Evolutionary conservation across 2,113 vertebrate species (phyloP).

Genomic region (Peromyscus maniculatus): DNA sequence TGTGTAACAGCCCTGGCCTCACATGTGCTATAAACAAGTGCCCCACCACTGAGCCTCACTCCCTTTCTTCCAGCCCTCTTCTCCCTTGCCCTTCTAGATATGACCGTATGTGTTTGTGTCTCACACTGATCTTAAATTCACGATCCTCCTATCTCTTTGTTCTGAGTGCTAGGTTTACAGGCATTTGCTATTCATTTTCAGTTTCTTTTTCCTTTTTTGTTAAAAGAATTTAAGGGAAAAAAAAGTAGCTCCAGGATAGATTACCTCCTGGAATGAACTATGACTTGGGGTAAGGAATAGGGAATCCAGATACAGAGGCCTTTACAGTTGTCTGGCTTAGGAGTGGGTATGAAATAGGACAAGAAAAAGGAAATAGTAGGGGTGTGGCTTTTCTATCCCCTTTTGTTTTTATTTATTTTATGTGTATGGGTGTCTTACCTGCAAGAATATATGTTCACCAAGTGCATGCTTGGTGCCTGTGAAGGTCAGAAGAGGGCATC

Average conservation of each 20-base stretch:
- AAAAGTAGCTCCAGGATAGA: slow-evolving; percentile 24
- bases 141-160: neutral
- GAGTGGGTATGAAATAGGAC: slow-evolving; percentile 8
- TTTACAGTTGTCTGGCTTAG: slow-evolving; percentile 31
- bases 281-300: slow-evolving; percentile 35
- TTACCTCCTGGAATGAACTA: slow-evolving; percentile 23
- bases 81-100: neutral
- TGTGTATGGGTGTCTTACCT: neutral
- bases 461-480: neutral
- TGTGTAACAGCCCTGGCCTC: neutral
- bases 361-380: slow-evolving; percentile 45
- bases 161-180: neutral
- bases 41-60: neutral
- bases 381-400: neutral
- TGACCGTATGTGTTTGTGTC: neutral
- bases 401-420: neutral
- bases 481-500: neutral
- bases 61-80: neutral
- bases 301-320: neutral
- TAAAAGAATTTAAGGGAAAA: slow-evolving; percentile 59
- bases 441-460: neutral
- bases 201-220: neutral
- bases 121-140: neutral
- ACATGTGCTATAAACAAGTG: neutral
- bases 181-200: neutral